Evolutionary conservation across 2,113 vertebrate genomes (phyloP).

Genomic region (Orycteropus afer): DNA sequence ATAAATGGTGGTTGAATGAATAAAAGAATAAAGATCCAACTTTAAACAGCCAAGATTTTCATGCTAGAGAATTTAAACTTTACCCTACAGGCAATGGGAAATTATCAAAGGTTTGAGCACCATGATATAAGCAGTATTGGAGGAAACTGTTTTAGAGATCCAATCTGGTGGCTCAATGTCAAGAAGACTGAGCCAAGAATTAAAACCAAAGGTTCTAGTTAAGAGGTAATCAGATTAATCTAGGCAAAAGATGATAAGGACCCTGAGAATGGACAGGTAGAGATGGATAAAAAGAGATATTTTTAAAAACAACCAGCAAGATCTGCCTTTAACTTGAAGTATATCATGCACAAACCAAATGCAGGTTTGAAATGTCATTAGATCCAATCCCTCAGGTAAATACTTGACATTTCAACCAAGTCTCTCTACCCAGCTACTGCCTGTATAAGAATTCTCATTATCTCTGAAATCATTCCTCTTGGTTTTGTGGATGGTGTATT

Average conservation of each 20-base stretch:
- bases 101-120: conserved; percentile 4
- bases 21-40: background rate
- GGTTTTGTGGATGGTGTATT: background rate
- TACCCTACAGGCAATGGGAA: background rate
- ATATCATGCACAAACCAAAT: background rate
- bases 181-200: conserved; percentile 41
- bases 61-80: conserved; percentile 39
- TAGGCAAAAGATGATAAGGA: background rate
- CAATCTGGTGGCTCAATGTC: background rate
- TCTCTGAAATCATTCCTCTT: background rate
- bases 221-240: background rate
- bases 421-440: background rate
- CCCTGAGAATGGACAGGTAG: background rate
- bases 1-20: background rate
- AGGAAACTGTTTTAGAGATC: conserved; percentile 4
- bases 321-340: conserved; percentile 11
- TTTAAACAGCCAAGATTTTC: conserved; percentile 30
- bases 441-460: background rate
- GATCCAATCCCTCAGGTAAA: background rate
- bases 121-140: background rate
- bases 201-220: conserved; percentile 25
- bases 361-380: background rate
- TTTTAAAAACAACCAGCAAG: background rate
- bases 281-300: background rate
- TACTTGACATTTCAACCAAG: background rate